Percentiles rank a stretch among this genome's conserved stretches.
phyloP scores from a whole-genome alignment of 1,140 invertebrate species.

The Drosophila tsacasi region DNA sequence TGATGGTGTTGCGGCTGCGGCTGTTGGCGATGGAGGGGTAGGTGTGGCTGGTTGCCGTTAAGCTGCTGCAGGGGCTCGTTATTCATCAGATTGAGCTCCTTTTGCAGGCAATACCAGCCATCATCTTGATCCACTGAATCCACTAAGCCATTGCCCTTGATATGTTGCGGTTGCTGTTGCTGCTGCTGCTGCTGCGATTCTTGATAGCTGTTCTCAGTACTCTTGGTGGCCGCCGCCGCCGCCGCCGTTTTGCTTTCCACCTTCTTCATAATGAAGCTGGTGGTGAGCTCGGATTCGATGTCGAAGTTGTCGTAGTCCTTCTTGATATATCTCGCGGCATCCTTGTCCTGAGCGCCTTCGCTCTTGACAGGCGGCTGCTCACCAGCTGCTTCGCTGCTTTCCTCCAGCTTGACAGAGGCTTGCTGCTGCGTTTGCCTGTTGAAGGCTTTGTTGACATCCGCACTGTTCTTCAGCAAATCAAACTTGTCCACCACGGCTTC shows the following conservation, averaged over 20 bases:
- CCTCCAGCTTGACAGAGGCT: conserved; percentile 44
- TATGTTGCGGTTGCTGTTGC: conserved; percentile 48
- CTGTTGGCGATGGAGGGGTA: conserved; percentile 20
- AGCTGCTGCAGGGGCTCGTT: conserved; percentile 51
- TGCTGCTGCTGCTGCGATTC: conserved; percentile 38
- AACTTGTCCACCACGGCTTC: conserved; percentile 64
- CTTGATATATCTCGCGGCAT: conserved; percentile 53
- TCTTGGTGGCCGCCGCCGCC: conserved; percentile 14
- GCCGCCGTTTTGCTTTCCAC: conserved; percentile 67
- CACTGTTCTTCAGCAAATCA: conserved; percentile 76
- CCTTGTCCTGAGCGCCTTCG: conserved; percentile 33
- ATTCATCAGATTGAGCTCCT: conserved; percentile 86
- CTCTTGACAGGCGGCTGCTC: conserved; percentile 44
- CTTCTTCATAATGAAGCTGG: conserved; percentile 84
- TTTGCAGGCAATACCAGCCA: conserved; percentile 90
- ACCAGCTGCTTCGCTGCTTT: conserved; percentile 30
- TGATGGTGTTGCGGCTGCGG: conserved; percentile 48
- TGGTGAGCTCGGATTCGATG: conserved; percentile 82
- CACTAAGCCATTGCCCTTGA: conserved; percentile 47
- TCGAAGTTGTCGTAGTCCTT: conserved; percentile 84
- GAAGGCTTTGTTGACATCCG: conserved; percentile 65
- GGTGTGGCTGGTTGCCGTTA: conserved; percentile 47
- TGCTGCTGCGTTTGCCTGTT: conserved; percentile 42
- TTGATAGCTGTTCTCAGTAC: conserved; percentile 35
- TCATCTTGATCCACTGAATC: conserved; percentile 84